Conservation (phyloP, 2,888 invertebrate species). For the Drosophila buzzatii region DNA sequence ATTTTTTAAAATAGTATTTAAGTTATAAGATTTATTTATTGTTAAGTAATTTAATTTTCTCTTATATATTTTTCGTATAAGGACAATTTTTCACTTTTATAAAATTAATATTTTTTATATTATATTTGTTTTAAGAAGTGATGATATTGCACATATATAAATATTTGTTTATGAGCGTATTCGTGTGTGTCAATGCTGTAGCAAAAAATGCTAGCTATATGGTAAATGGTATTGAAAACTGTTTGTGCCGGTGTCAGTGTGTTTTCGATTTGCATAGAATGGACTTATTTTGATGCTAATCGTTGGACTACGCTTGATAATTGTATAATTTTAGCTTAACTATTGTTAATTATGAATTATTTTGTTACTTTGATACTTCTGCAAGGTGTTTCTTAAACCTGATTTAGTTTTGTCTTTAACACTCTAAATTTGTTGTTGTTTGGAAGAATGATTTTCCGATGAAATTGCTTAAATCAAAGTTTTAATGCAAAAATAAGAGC, state of each 20-base stretch:
- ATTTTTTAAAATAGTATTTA: not conserved
- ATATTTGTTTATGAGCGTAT: constrained; percentile 1
- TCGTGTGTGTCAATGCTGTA: constrained; percentile 53
- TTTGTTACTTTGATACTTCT: not conserved
- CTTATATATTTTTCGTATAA: not conserved
- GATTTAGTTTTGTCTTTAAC: not conserved
- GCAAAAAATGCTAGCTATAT: constrained; percentile 85
- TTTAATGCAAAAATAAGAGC: not conserved
- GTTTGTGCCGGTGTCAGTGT: constrained; percentile 86
- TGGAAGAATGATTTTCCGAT: not conserved
- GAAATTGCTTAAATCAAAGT: not conserved
- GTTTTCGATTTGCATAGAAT: constrained; percentile 75
- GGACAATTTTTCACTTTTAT: not conserved
- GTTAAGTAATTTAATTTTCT: not conserved
- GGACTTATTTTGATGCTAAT: constrained; percentile 82
- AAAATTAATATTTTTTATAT: not conserved
- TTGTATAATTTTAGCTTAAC: not conserved
- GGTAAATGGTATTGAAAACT: constrained; percentile 85
- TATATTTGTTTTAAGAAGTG: not conserved
- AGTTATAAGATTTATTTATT: not conserved
- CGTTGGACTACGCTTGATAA: constrained; percentile 10
- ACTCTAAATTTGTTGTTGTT: not conserved
- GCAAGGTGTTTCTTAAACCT: not conserved
- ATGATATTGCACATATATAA: not conserved
- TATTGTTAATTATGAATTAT: not conserved